Conservation (phyloP, 2,797 vertebrate species). For the Chaetodon trifasciatus region DNA sequence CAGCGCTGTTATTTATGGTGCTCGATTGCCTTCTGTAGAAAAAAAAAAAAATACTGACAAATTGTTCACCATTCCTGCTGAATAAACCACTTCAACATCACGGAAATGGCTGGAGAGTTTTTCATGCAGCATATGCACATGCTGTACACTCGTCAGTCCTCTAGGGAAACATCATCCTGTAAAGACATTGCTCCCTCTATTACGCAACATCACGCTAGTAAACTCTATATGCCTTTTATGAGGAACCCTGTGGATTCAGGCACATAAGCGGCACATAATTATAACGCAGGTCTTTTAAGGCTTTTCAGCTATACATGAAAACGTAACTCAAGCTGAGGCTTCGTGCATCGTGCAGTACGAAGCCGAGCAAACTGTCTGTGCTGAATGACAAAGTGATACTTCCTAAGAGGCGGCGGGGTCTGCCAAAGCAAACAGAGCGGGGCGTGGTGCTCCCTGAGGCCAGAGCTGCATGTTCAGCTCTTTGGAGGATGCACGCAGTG, state of each 20-base stretch:
- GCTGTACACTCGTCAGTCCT: slow-evolving; percentile 17
- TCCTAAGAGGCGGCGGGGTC: slow-evolving; percentile 71
- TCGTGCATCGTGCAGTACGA: slow-evolving; percentile 50
- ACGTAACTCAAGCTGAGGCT: slow-evolving; percentile 52
- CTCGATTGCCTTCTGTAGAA: slow-evolving; percentile 85
- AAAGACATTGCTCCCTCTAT: slow-evolving; percentile 46
- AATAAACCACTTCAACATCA: slow-evolving; percentile 90
- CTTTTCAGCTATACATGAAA: slow-evolving; percentile 46
- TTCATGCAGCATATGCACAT: slow-evolving; percentile 35
- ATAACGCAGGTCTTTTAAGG: slow-evolving; percentile 49
- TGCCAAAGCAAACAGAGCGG: slow-evolving; percentile 80
- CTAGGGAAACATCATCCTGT: slow-evolving; percentile 22
- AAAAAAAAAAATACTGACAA: slow-evolving; percentile 82
- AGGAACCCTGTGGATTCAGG: slow-evolving; percentile 49
- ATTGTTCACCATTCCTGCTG: slow-evolving; percentile 90
- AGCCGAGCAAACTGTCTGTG: slow-evolving; percentile 57
- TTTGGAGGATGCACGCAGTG: slow-evolving; percentile 75
- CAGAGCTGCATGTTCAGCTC: slow-evolving; percentile 81
- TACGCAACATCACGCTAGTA: slow-evolving; percentile 33
- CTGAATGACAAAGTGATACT: slow-evolving; percentile 82
- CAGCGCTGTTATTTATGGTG: slow-evolving; percentile 80
- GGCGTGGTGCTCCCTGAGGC: slow-evolving; percentile 72
- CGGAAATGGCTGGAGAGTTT: slow-evolving; percentile 62
- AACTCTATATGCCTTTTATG: slow-evolving; percentile 32
- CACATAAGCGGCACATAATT: slow-evolving; percentile 53